Evolutionary conservation across 2,797 vertebrate species (phyloP).

Genomic region (Petrocephalus schoutedeni): DNA sequence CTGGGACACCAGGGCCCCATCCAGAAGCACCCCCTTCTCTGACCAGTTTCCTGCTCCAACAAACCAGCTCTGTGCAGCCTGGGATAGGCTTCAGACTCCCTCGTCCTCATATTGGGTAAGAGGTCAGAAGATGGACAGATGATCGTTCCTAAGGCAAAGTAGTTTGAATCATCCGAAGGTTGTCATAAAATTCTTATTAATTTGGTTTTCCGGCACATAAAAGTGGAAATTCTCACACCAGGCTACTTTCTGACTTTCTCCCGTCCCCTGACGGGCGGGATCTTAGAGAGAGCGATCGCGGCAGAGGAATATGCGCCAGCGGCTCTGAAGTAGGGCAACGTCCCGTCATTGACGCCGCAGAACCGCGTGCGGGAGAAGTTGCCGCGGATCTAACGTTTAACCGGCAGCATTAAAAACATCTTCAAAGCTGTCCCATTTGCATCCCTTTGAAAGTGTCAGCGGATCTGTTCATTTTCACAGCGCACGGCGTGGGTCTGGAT

Average conservation of each 20-base stretch:
- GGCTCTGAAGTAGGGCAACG: background rate
- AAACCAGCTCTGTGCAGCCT: background rate
- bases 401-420: slow-evolving; percentile 2
- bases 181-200: background rate
- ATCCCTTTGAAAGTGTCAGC: slow-evolving; percentile 4
- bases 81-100: background rate
- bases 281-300: background rate
- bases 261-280: background rate
- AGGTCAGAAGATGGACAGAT: background rate
- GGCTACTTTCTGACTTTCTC: background rate
- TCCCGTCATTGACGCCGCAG: background rate
- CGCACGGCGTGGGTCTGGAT: background rate
- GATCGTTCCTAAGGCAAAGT: background rate
- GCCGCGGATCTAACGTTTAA: background rate
- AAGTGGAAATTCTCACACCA: background rate
- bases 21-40: background rate
- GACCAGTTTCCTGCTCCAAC: background rate
- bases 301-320: background rate
- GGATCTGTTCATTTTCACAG: background rate
- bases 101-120: background rate
- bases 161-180: background rate
- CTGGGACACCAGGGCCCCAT: background rate
- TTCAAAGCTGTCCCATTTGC: background rate
- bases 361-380: background rate
- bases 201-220: background rate